These are phyloP conservation scores for Eupithecia subfuscata DNA, from an alignment of 2,888 invertebrate genomes.

Conservation along the genomic window DNA sequence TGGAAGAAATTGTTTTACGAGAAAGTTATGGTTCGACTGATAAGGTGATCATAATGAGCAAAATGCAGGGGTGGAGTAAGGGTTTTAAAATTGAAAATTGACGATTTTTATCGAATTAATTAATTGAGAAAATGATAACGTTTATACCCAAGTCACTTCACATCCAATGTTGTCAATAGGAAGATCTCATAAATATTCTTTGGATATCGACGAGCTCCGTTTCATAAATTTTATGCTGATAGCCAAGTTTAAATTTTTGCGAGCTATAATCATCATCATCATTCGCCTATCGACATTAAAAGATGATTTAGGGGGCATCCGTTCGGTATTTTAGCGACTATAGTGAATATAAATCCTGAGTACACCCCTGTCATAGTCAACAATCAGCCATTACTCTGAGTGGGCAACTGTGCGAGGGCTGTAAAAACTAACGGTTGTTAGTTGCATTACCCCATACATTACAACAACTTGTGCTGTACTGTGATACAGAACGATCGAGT, in stretches of 20 bases:
- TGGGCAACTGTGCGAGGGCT: conserved; percentile 51
- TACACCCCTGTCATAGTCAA: conserved; percentile 34
- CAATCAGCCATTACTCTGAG: conserved; percentile 46
- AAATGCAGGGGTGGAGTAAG: neutral
- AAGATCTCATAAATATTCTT: neutral
- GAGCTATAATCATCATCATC: neutral
- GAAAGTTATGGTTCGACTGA: conserved; percentile 43
- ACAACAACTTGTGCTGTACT: conserved; percentile 33
- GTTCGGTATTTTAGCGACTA: neutral
- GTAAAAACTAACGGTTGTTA: conserved; percentile 55
- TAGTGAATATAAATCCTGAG: conserved; percentile 11
- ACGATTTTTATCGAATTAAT: neutral
- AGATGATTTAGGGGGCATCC: neutral
- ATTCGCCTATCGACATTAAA: neutral
- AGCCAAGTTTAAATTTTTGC: neutral
- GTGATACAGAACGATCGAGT: conserved; percentile 19
- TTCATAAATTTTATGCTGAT: neutral
- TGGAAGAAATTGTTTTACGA: conserved; percentile 25
- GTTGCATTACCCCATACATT: conserved; percentile 45
- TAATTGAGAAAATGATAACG: neutral
- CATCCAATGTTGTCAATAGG: neutral
- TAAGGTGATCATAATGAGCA: conserved; percentile 54
- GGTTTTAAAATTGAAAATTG: neutral
- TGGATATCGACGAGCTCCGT: neutral
- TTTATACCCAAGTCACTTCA: neutral